phyloP scores from a whole-genome alignment of 2,888 invertebrate species.

The Stratiomys singularior region DNA sequence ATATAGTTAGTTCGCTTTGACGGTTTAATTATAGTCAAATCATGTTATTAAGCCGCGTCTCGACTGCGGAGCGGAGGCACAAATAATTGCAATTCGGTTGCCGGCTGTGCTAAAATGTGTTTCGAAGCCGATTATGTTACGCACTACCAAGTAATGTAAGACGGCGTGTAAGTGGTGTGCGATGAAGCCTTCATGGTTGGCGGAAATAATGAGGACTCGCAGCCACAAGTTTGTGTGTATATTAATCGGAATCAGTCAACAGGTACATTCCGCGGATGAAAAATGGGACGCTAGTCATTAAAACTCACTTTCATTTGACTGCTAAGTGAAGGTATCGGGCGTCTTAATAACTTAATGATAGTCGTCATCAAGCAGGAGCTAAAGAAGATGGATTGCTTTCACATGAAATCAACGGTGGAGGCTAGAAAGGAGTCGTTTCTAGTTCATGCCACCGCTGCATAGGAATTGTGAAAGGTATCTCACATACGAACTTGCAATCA shows the following conservation, averaged over 20 bases:
- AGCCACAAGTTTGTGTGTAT: conserved; percentile 3
- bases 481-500: too few species aligned
- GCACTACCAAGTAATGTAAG: conserved; percentile 19
- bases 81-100: conserved; percentile 25
- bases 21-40: conserved; percentile 42
- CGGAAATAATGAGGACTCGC: conserved; percentile 18
- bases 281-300: background rate
- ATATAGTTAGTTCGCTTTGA: conserved; percentile 30
- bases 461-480: too few species aligned
- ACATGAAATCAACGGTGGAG: too few species aligned
- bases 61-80: background rate
- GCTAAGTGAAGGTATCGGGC: background rate
- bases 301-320: background rate
- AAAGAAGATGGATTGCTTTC: too few species aligned
- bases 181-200: background rate
- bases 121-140: conserved; percentile 7
- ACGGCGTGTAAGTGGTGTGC: background rate
- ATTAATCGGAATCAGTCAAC: background rate
- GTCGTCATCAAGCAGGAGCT: background rate
- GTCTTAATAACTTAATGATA: background rate
- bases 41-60: conserved; percentile 23
- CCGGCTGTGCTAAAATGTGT: conserved; percentile 22
- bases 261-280: background rate
- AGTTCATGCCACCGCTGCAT: too few species aligned
- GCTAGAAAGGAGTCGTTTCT: too few species aligned